Evolutionary conservation across 2,113 vertebrate genomes (phyloP), one percentile per base, ranked within the genome.

Genomic region (Ailurus styani): DNA sequence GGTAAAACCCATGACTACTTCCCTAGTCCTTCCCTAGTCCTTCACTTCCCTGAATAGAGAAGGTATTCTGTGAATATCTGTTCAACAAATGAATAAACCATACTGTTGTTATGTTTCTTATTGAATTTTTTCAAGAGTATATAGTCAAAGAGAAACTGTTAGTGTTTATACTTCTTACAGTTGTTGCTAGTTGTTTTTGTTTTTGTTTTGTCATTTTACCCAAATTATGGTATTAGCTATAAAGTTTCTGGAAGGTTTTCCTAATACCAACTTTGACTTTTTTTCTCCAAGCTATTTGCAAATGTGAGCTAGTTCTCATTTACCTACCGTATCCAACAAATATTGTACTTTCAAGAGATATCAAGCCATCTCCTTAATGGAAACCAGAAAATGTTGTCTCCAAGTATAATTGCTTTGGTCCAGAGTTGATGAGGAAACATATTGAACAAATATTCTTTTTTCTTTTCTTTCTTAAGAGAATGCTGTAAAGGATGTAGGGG

Each of bases 331-430:
- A 54, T 72, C 27, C 62, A 87, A 73, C 6, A 77, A 78, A 52
- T 54, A 52, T 86, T 94, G 5, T 29, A 66, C 34, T 88, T 55
- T 34, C 40, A 93, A 75, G n/a, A n/a, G n/a, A 90, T 83, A 14
- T 84, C 31, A 45, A 96, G 57, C 5, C 31, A 47, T 87, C 45
- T 97, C 60, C 34, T 86, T 92, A 85, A 88, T 85, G 52, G 64
- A 94, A 90, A 88, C 50, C 75, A 94, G 68, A 81, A 81, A 91
- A 47, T 4, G 9, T 60, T 94, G 47, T 92, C 47, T 75, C 66
- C 7, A 72, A 85, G 29, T 95, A 12, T 47, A 95, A 90, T 91
- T 97, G 27, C n/a, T 95, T 93, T 96, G 47, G 70, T 27, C 27
- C 34, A 83, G 64, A 94, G 85, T 94, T 95, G 70, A 50, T 86